phyloP scores from a whole-genome alignment of 2,113 vertebrate genomes.

The Hemiprocne comata region DNA sequence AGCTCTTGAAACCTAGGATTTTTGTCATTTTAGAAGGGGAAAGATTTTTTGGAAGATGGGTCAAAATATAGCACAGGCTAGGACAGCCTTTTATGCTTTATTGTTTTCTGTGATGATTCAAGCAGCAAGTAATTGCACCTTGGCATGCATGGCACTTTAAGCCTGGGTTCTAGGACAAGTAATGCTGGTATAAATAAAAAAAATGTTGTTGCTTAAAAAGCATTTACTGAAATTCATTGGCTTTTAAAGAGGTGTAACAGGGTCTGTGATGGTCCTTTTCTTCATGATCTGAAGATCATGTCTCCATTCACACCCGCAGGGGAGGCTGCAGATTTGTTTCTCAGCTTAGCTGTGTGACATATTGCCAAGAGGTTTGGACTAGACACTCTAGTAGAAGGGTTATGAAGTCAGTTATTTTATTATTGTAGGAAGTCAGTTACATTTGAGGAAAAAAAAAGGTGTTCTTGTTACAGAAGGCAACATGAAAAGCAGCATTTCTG shows the following conservation, averaged over 20 bases:
- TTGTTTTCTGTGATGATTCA: background rate
- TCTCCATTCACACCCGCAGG: background rate
- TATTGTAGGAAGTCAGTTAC: background rate
- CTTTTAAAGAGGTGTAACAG: background rate
- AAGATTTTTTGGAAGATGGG: background rate
- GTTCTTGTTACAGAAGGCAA: background rate
- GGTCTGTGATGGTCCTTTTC: background rate
- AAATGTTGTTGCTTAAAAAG: background rate
- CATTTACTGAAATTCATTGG: background rate
- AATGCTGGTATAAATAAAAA: background rate
- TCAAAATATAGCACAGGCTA: background rate
- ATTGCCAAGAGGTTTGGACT: background rate
- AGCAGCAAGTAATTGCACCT: background rate
- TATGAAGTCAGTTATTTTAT: background rate
- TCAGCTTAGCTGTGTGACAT: background rate
- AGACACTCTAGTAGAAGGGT: background rate
- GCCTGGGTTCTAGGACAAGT: background rate
- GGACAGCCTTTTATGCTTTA: background rate
- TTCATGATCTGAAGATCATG: background rate
- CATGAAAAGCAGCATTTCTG: background rate
- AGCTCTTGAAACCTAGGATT: background rate
- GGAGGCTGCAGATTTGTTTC: background rate
- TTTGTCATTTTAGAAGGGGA: background rate
- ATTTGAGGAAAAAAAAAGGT: background rate
- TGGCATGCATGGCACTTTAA: background rate